phyloP scores from a whole-genome alignment of 2,113 vertebrate genomes.

The Psittacara wagleri region DNA sequence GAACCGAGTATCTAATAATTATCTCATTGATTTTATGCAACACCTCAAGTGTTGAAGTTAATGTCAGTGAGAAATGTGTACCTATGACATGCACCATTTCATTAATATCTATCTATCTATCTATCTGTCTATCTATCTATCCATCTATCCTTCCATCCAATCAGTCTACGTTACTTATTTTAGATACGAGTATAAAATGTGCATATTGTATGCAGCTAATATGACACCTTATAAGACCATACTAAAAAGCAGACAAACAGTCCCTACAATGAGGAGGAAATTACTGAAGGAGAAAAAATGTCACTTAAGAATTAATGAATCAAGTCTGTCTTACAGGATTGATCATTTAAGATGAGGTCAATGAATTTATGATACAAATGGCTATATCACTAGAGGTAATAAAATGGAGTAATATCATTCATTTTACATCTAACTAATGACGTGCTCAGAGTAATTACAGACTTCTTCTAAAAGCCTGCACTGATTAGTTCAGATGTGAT shows the following conservation, averaged over 20 bases:
- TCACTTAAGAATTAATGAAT: conserved; percentile 80
- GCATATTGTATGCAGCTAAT: background rate
- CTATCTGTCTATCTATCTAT: too few relatives aligned
- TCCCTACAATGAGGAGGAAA: conserved; percentile 51
- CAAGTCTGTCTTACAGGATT: conserved; percentile 68
- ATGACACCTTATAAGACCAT: background rate
- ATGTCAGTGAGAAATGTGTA: background rate
- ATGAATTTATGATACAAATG: conserved; percentile 79
- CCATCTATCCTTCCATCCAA: background rate
- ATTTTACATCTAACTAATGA: conserved; percentile 71
- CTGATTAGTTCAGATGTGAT: conserved; percentile 72
- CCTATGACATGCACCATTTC: background rate
- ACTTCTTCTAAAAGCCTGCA: conserved; percentile 67
- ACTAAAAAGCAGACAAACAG: conserved; percentile 49
- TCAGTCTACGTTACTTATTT: background rate
- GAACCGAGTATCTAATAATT: conserved; percentile 22
- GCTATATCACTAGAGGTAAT: conserved; percentile 70
- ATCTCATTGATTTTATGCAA: conserved; percentile 4
- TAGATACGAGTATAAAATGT: background rate
- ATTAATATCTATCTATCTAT: background rate
- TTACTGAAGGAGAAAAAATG: conserved; percentile 65
- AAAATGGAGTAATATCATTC: conserved; percentile 70
- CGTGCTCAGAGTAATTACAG: conserved; percentile 73
- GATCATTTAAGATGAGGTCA: conserved; percentile 78
- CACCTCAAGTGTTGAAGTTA: background rate